Base-by-base conservation (phyloP, 1,140 invertebrate genomes). In the Halesus radiatus region DNA sequence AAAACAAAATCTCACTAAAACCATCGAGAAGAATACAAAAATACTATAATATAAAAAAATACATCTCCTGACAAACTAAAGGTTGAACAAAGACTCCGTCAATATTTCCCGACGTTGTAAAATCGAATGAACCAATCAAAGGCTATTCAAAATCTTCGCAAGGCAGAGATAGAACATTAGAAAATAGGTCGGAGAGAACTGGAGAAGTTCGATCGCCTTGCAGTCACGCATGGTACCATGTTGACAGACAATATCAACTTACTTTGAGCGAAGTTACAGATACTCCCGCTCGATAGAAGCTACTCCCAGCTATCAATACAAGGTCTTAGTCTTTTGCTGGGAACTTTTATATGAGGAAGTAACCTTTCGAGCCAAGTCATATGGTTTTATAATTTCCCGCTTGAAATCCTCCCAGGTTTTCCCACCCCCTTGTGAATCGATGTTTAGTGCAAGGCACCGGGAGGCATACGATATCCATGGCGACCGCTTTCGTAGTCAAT, bases 361-460 rank as follows among this genome's bases (percentile, higher is more conserved):
- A 29, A n/a, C 16, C 26, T 66, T 66, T 66, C 16, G 62, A 66
- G 29, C 20, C 18, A 6, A 20, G 4, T 60, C 56, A 60, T 60
- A 23, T 29, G 53, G 76, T 50, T 76, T 76, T 72, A 72, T 53
- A 82, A 75, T 82, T 83, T 83, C 81, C 81, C 81, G 81, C 81
- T 70, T 60, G 45, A 52, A 72, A 23, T 52, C 68, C 68, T 26
- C 32, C 32, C 32, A n/a, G 8, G 68, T n/a, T 45, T 45, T 45
- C 18, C 68, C 68, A 50, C 32, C 62, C 15, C 72, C 72, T 45
- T 64, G n/a, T n/a, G 60, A 74, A 83, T 83, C 82, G 60, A 83
- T 83, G 78, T 79, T 80, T 79, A 81, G 82, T 83, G 82, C 82
- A 80, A 76, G 82, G 82, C 73, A 83, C 82, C 73, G 77, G 75